Base-by-base conservation (phyloP, 2,888 invertebrate species). In the Rhagonycha lutea region DNA sequence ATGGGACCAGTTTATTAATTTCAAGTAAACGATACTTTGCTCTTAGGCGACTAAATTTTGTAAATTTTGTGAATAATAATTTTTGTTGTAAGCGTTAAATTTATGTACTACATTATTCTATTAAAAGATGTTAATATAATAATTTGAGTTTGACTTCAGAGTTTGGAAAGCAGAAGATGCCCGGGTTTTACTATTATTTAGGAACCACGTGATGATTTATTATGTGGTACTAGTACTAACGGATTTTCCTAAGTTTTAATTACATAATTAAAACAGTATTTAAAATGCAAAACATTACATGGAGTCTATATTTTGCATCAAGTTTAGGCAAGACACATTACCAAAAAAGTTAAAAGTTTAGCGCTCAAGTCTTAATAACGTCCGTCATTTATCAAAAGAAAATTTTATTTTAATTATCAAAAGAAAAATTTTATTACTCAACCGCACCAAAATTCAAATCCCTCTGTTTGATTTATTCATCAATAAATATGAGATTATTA, bases 211-310 rank as follows among this genome's bases (percentile, higher is more conserved):
- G 77, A 76, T 73, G 74, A 76, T 70, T 74, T 74, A 76, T 75
- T 74, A 76, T 75, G 72, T 74, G 73, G 69, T 72, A 78, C 75
- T 70, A 78, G 74, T 77, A 79, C 67, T 61, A 73, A 76, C 70
- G 70, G 62, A 69, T 72, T 76, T 69, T 47, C 29, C 24, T 60
- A 83, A 79, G 79, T 80, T 82, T 83, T 81, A 81, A 82, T 81
- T 81, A 78, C 79, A 65, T 80, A 82, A 82, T 82, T 82, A 83
- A 80, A 79, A 72, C 69, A 61, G 77, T 73, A 75, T 81, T 79
- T 78, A 75, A 75, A 79, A 80, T 79, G 77, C 80, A 70, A 29
- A 47, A 69, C 70, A 80, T 81, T 79, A 78, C 24, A 72, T 69
- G 69, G 72, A 72, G 69, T 70, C 63, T 62, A n/a, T 68, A 75